Evolutionary conservation across 1,140 invertebrate genomes (phyloP).

Genomic region (Andricus grossulariae): DNA sequence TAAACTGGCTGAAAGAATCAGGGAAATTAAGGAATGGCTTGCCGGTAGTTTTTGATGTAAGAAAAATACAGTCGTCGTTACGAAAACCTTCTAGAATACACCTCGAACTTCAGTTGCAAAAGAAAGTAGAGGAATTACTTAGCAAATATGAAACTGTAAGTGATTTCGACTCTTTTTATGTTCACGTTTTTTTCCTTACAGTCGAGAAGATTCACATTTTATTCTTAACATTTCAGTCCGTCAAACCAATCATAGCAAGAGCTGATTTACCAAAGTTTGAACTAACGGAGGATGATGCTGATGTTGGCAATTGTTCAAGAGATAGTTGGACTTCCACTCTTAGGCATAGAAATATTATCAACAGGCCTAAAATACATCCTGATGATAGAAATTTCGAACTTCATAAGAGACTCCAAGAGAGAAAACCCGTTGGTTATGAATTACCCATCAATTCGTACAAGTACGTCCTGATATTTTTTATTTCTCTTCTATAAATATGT

Average conservation of each 20-base stretch:
- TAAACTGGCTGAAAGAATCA: conserved; percentile 59
- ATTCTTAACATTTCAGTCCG: conserved; percentile 42
- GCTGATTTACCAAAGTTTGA: conserved; percentile 9
- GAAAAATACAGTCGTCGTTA: conserved; percentile 27
- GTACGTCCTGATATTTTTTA: not conserved
- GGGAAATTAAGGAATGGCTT: conserved; percentile 44
- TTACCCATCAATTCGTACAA: conserved; percentile 14
- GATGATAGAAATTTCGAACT: not conserved
- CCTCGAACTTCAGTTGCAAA: conserved; percentile 45
- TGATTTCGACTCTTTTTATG: not conserved
- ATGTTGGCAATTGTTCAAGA: not conserved
- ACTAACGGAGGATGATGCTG: not conserved
- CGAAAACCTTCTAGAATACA: conserved; percentile 39
- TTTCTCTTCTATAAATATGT: not conserved
- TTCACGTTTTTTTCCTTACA: too few relatives aligned
- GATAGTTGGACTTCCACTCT: not conserved
- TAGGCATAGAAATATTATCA: not conserved
- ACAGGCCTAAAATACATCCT: not conserved
- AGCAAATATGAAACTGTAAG: conserved; percentile 54
- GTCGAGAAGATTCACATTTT: conserved; percentile 20
- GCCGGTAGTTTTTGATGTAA: conserved; percentile 46
- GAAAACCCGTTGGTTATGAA: conserved; percentile 34
- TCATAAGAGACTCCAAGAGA: not conserved
- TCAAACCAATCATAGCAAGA: conserved; percentile 36
- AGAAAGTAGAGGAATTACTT: conserved; percentile 52